phyloP scores from a whole-genome alignment of 2,888 invertebrate genomes.

The Diaperis boleti region DNA sequence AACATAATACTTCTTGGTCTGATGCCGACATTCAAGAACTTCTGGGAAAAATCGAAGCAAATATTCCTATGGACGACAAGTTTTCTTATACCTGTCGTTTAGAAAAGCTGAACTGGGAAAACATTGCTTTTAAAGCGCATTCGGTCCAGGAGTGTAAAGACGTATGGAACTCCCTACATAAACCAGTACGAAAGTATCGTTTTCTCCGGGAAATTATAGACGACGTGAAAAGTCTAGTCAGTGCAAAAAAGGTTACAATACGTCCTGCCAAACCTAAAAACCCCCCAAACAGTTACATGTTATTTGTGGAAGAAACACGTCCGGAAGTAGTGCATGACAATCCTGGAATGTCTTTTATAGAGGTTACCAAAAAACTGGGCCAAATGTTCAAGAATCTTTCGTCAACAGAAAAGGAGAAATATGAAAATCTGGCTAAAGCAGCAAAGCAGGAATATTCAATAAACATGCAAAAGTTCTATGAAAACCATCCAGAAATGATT shows the following conservation, averaged over 20 bases:
- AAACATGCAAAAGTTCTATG: constrained; percentile 67
- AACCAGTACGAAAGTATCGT: constrained; percentile 64
- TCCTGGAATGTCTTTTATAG: constrained; percentile 39
- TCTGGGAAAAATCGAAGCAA: constrained; percentile 60
- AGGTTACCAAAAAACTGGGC: constrained; percentile 66
- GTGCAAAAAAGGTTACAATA: constrained; percentile 56
- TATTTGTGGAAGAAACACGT: constrained; percentile 20
- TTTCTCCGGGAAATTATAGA: constrained; percentile 65
- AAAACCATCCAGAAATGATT: constrained; percentile 64
- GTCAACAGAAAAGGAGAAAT: constrained; percentile 66
- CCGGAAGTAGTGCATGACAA: constrained; percentile 5
- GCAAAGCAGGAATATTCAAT: constrained; percentile 66
- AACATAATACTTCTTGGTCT: constrained; percentile 13
- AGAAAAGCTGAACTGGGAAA: constrained; percentile 65
- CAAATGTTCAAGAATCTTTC: constrained; percentile 66
- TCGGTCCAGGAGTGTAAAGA: constrained; percentile 65
- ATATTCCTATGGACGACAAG: constrained; percentile 64
- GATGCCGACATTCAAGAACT: constrained; percentile 4
- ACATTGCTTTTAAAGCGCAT: constrained; percentile 64
- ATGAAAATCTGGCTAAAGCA: constrained; percentile 64
- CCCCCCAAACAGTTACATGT: constrained; percentile 25
- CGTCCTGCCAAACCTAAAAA: constrained; percentile 26
- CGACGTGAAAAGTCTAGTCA: constrained; percentile 66
- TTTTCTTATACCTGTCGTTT: constrained; percentile 62
- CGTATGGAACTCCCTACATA: constrained; percentile 64